These are phyloP conservation scores for Harpalus rubripes DNA, from an alignment of 2,888 invertebrate genomes.

Conservation along the genomic window DNA sequence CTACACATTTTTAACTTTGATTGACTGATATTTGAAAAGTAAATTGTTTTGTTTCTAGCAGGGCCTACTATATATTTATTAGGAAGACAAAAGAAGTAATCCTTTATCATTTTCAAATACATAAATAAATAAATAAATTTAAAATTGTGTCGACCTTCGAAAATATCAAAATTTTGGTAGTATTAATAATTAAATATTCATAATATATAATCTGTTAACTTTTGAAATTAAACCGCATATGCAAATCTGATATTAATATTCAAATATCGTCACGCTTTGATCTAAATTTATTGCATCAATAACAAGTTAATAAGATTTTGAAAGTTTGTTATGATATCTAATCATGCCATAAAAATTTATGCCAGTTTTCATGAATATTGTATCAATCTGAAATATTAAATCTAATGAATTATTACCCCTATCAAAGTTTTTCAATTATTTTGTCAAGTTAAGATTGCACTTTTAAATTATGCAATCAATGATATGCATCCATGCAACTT, in stretches of 20 bases:
- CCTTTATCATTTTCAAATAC: too few species aligned
- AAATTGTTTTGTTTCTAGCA: background rate
- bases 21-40: background rate
- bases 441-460: slow-evolving; percentile 7
- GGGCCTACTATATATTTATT: background rate
- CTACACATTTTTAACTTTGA: background rate
- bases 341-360: slow-evolving; percentile 34
- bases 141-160: too few species aligned
- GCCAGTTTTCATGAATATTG: slow-evolving; percentile 29
- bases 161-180: too few species aligned
- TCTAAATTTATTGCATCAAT: slow-evolving; percentile 57
- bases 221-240: background rate
- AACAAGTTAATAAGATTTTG: slow-evolving; percentile 45
- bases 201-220: background rate
- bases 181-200: too few species aligned
- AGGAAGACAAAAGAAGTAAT: background rate
- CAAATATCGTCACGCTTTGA: slow-evolving; percentile 42
- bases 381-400: slow-evolving; percentile 32
- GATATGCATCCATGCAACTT: background rate
- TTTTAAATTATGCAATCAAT: slow-evolving; percentile 9
- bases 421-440: slow-evolving; percentile 33
- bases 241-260: slow-evolving; percentile 41
- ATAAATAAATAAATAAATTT: too few species aligned
- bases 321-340: slow-evolving; percentile 35
- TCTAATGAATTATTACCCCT: slow-evolving; percentile 16